These are phyloP conservation scores for Drosophila erecta DNA, from an alignment of 1,140 invertebrate species.

Conservation along the genomic window DNA sequence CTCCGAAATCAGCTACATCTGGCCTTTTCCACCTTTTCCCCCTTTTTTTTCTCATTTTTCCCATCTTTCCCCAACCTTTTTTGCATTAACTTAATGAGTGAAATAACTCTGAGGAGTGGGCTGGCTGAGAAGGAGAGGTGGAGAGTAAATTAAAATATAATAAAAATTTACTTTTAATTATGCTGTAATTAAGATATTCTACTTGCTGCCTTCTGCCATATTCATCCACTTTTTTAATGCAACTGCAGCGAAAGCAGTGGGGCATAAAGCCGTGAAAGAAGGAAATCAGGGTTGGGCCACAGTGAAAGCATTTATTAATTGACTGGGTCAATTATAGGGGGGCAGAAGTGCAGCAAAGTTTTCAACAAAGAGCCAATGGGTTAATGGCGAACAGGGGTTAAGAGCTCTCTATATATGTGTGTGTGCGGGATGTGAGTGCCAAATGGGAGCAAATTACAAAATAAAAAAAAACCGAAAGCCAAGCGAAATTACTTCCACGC, in stretches of 20 bases:
- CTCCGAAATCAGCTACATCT: conserved; percentile 11
- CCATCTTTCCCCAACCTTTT: conserved; percentile 15
- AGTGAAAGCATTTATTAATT: conserved; percentile 66
- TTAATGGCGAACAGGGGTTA: conserved; percentile 8
- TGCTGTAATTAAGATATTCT: conserved; percentile 62
- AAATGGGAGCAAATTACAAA: conserved; percentile 32
- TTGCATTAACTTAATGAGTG: conserved; percentile 65
- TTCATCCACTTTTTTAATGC: not conserved
- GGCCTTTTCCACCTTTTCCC: not conserved
- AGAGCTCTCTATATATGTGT: not conserved
- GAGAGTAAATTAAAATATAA: conserved; percentile 43
- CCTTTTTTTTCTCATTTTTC: conserved; percentile 7
- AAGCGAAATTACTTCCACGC: conserved; percentile 47
- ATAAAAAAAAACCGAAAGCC: conserved; percentile 28
- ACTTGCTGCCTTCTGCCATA: conserved; percentile 1
- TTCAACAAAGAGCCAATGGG: conserved; percentile 5
- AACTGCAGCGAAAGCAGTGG: conserved; percentile 49
- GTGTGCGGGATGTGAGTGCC: conserved; percentile 8
- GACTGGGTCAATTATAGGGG: conserved; percentile 57
- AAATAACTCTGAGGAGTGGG: conserved; percentile 26
- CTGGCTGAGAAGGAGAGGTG: not conserved
- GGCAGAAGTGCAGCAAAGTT: conserved; percentile 29
- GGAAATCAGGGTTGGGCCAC: conserved; percentile 33
- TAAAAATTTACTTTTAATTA: conserved; percentile 66
- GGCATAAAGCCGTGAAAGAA: conserved; percentile 29